phyloP scores from a whole-genome alignment of 2,113 vertebrate genomes.

The Nannospalax galili region DNA sequence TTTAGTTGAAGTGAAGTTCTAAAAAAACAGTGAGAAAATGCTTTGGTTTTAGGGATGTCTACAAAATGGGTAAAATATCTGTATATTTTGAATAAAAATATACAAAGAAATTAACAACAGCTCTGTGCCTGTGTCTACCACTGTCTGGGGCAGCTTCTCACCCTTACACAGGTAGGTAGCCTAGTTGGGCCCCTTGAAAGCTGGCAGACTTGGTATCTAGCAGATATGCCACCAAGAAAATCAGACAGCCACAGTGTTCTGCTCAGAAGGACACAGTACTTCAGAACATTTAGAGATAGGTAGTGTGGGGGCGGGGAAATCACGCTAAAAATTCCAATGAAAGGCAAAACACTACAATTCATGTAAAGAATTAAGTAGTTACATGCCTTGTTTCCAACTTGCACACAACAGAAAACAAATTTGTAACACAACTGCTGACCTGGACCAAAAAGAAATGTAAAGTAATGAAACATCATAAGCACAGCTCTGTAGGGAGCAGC shows the following conservation, averaged over 20 bases:
- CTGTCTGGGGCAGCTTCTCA: neutral
- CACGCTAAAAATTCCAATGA: neutral
- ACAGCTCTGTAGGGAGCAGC: neutral
- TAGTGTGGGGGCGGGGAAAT: neutral
- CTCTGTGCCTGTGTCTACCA: rapidly evolving
- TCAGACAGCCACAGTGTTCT: neutral
- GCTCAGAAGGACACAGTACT: neutral
- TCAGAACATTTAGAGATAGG: neutral
- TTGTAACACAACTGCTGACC: slow-evolving; percentile 52
- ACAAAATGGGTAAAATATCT: neutral
- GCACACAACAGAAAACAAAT: slow-evolving; percentile 45
- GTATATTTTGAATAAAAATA: neutral
- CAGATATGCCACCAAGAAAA: neutral
- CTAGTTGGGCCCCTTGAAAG: neutral
- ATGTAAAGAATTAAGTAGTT: slow-evolving; percentile 15
- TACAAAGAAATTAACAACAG: neutral
- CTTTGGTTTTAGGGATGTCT: neutral
- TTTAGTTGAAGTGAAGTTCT: neutral
- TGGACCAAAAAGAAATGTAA: slow-evolving; percentile 45
- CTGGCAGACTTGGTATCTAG: neutral
- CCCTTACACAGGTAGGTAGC: neutral
- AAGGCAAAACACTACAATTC: neutral
- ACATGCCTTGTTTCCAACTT: slow-evolving; percentile 1
- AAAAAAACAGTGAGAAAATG: neutral
- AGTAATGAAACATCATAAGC: neutral